Base-by-base conservation (phyloP, 1,140 invertebrate species). In the Anoplophora glabripennis region DNA sequence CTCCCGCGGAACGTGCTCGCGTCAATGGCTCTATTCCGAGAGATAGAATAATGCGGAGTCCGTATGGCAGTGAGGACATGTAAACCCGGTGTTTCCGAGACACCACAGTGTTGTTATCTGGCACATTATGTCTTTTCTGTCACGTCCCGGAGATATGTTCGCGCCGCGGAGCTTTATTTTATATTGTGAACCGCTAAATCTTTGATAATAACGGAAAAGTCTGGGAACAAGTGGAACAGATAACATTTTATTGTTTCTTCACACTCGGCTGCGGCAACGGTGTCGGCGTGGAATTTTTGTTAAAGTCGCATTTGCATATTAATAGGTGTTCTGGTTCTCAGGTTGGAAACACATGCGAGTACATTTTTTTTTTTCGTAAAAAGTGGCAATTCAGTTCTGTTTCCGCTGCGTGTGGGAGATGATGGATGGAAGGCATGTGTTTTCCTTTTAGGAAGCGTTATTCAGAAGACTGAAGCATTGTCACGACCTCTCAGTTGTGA, bases 81-180 rank as follows among this genome's bases (percentile, higher is more conserved):
- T 64, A 64, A 64, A 64, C 58, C 57, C 62, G 62, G 41, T 63
- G 61, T 63, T 55, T 49, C 49, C 18, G 41, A 63, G 61, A 54
- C 53, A 63, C 60, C 51, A 46, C 36, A 60, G 62, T 64, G 62
- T 64, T 60, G 62, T 64, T 64, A 64, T 64, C 62, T 64, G 46
- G 40, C 57, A 57, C 53, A 64, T 64, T 64, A 64, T 64, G 62
- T 64, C 62, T 56, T 37, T 54, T 54, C 52, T 57, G 62, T 64
- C 62, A 64, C 62, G 62, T 64, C 58, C 36, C 41, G 56, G 49
- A 64, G 62, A 64, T 64, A 64, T 64, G 57, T 60, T 52, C 41
- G 57, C 52, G 38, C 36, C 53, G 60, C 48, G 62, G 47, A 34
- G 53, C 52, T 64, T 64, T 64, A 64, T 64, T 53, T 64, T 57